Evolutionary conservation across 2,113 vertebrate genomes (phyloP).

Genomic region (Bubo blakistoni): DNA sequence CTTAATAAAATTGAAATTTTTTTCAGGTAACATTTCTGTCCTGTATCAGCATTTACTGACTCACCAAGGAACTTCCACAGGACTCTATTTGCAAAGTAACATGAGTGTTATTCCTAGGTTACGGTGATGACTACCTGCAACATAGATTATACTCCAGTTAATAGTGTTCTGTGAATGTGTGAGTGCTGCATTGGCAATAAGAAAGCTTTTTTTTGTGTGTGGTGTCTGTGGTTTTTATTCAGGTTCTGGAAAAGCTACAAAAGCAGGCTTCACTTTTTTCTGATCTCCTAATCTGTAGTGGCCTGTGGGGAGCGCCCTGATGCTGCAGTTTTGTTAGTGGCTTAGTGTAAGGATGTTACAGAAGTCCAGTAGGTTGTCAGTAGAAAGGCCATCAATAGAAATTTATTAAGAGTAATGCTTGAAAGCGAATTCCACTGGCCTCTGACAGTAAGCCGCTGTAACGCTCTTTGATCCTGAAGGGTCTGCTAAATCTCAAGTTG

Average conservation of each 20-base stretch:
- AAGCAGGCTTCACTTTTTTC: background rate
- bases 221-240: background rate
- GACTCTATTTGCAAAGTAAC: background rate
- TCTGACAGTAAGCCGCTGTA: background rate
- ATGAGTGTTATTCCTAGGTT: background rate
- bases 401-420: constrained; percentile 14
- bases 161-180: background rate
- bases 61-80: background rate
- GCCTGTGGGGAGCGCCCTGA: background rate
- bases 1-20: background rate
- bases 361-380: constrained; percentile 27
- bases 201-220: background rate
- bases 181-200: background rate
- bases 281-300: background rate
- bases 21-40: background rate
- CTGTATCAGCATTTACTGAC: background rate
- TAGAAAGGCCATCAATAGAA: background rate
- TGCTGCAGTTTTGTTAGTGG: background rate
- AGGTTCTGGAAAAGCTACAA: background rate
- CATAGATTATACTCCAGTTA: background rate
- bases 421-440: background rate
- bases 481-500: constrained; percentile 4
- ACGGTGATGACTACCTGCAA: background rate
- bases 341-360: background rate
- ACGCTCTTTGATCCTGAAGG: background rate